These are phyloP conservation scores for Zeus faber DNA, from an alignment of 2,113 vertebrate species.

Conservation along the genomic window DNA sequence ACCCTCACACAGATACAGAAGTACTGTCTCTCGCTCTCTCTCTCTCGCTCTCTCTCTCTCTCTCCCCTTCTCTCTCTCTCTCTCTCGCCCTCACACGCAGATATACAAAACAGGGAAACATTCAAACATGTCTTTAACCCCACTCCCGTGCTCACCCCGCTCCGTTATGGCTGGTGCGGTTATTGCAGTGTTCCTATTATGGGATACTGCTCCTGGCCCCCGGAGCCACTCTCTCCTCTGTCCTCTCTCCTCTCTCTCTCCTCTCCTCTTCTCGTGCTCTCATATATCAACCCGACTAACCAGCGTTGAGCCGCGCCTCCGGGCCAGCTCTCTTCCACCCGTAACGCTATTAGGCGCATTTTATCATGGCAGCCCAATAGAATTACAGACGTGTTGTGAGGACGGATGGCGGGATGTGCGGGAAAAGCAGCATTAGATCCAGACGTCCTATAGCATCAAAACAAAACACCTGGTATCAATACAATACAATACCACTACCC, in stretches of 20 bases:
- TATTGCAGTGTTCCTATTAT: constrained; percentile 52
- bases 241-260: constrained; percentile 9
- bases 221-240: constrained; percentile 14
- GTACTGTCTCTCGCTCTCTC: neutral
- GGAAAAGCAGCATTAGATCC: too few relatives aligned
- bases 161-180: constrained; percentile 29
- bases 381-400: constrained; percentile 33
- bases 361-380: constrained; percentile 46
- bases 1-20: constrained; percentile 11
- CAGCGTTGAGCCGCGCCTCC: constrained; percentile 44
- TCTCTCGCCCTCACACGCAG: neutral
- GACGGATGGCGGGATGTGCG: constrained; percentile 6
- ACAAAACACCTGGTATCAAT: too few relatives aligned
- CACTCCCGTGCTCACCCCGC: neutral
- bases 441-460: too few relatives aligned
- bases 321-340: constrained; percentile 39
- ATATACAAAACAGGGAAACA: neutral
- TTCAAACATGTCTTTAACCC: neutral
- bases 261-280: constrained; percentile 38
- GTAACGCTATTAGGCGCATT: constrained; percentile 47
- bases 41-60: too few relatives aligned
- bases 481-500: too few relatives aligned
- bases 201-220: constrained; percentile 46
- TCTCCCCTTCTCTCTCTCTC: too few relatives aligned
- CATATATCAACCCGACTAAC: constrained; percentile 60